These are phyloP conservation scores for Chloropsis cyanopogon DNA, from an alignment of 2,113 vertebrate species.

Conservation along the genomic window DNA sequence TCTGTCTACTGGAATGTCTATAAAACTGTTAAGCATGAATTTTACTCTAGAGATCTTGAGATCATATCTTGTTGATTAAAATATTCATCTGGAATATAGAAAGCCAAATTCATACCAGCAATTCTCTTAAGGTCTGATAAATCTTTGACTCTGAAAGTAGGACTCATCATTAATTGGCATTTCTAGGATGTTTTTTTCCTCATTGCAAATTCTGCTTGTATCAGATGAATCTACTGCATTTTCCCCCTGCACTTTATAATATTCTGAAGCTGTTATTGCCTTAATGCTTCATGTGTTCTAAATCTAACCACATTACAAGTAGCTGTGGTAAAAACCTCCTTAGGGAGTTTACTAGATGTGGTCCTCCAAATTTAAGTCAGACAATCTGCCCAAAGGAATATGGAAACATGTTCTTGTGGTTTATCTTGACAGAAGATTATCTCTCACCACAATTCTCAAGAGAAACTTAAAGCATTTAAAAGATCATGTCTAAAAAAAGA, in stretches of 20 bases:
- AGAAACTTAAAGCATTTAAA: background rate
- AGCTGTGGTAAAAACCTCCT: background rate
- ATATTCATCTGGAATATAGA: background rate
- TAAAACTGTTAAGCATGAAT: background rate
- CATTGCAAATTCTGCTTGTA: background rate
- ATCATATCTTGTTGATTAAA: constrained; percentile 5
- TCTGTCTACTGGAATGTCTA: background rate
- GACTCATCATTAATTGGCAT: background rate
- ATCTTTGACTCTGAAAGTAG: background rate
- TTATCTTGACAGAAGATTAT: background rate
- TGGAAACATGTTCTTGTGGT: background rate
- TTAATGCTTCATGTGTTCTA: background rate
- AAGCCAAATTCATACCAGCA: background rate
- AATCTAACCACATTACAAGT: background rate
- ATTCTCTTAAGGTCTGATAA: background rate
- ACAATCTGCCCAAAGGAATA: background rate
- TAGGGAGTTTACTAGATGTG: background rate
- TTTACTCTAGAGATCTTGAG: background rate
- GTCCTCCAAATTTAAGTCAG: background rate
- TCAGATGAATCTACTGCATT: background rate
- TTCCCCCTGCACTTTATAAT: background rate
- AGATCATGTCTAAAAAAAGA: background rate
- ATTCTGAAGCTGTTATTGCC: background rate
- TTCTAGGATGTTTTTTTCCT: background rate
- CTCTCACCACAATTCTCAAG: background rate